phyloP scores from a whole-genome alignment of 2,113 vertebrate species.

The Plestiodon gilberti region DNA sequence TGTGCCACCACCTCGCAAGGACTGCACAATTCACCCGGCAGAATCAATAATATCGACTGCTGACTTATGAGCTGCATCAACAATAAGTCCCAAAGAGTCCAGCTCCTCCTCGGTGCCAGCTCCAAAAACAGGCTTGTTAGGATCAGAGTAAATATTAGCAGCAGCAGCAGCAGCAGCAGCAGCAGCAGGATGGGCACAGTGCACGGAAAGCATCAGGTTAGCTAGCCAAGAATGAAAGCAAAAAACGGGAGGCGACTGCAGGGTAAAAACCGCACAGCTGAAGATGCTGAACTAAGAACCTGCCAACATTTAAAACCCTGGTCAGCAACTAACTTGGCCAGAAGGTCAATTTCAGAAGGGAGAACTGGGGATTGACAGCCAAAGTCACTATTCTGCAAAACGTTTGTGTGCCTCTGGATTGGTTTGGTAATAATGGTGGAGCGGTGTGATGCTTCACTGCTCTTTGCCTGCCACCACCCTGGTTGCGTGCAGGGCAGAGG shows the following conservation, averaged over 20 bases:
- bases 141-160: constrained; percentile 27
- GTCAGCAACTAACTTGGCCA: background rate
- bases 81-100: constrained; percentile 49
- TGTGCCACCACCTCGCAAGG: background rate
- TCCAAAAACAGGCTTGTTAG: constrained; percentile 22
- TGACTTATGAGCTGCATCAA: constrained; percentile 44
- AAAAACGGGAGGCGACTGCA: background rate
- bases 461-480: too few species aligned
- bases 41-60: constrained; percentile 55
- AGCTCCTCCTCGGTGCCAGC: constrained; percentile 9
- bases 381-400: too few species aligned
- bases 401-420: too few species aligned
- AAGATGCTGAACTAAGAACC: constrained; percentile 4
- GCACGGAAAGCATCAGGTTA: background rate
- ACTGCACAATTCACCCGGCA: constrained; percentile 24
- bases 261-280: background rate
- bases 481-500: too few species aligned
- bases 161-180: background rate
- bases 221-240: constrained; percentile 9
- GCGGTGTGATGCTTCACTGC: too few species aligned
- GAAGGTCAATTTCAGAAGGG: background rate
- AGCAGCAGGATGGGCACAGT: background rate
- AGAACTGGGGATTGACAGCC: background rate
- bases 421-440: too few species aligned
- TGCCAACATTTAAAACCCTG: background rate